These are phyloP conservation scores for Atractosteus spatula DNA, from an alignment of 2,113 vertebrate species.

Conservation along the genomic window DNA sequence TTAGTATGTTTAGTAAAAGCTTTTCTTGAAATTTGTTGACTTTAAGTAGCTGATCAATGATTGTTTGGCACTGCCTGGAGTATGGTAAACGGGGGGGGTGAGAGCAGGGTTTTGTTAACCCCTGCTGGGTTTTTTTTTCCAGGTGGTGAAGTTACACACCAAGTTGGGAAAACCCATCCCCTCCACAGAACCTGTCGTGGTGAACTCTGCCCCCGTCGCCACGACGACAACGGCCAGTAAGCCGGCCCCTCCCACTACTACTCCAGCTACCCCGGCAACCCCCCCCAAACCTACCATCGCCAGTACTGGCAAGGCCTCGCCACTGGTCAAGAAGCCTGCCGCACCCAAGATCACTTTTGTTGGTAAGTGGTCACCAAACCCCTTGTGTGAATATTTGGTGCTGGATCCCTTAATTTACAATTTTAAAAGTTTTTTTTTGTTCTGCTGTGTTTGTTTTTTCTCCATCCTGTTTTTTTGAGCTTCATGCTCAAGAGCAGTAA, in stretches of 20 bases:
- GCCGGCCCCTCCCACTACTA: slow-evolving; percentile 14
- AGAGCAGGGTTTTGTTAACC: not conserved
- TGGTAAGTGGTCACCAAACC: slow-evolving; percentile 51
- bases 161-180: slow-evolving; percentile 81
- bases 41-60: not conserved
- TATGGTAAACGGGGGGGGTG: not conserved
- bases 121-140: slow-evolving; percentile 18
- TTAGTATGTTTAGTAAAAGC: too few relatives aligned
- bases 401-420: too few relatives aligned
- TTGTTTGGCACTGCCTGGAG: not conserved
- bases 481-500: too few relatives aligned
- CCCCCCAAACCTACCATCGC: slow-evolving; percentile 33
- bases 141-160: slow-evolving; percentile 81
- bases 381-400: not conserved
- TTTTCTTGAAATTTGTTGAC: too few relatives aligned
- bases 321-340: slow-evolving; percentile 42
- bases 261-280: slow-evolving; percentile 23
- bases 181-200: slow-evolving; percentile 62
- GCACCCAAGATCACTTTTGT: slow-evolving; percentile 45
- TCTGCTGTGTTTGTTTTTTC: too few relatives aligned
- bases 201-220: slow-evolving; percentile 54
- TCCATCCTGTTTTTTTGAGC: too few relatives aligned
- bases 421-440: too few relatives aligned
- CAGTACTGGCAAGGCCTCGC: slow-evolving; percentile 24
- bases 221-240: slow-evolving; percentile 54